Evolutionary conservation across 2,113 vertebrate genomes (phyloP), one percentile per base, ranked within the genome.

Genomic region (Oriolus oriolus): DNA sequence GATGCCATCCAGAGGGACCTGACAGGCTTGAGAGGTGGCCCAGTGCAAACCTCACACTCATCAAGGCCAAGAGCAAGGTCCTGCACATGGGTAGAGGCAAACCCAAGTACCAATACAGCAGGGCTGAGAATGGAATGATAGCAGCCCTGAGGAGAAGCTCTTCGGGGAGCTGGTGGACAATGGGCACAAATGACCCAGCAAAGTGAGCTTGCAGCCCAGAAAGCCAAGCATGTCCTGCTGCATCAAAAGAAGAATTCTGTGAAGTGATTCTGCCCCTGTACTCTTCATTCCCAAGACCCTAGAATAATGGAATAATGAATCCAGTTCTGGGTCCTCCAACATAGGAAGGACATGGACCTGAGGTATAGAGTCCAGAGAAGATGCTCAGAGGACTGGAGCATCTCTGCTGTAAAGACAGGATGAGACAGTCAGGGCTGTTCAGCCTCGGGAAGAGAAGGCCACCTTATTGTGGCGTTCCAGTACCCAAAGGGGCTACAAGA

Each of bases 311-410:
- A 76, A 35, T 35, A 69, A 13, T 61, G 47, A 35, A 35, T 56
- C 30, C 30, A 27, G 28, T 45, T 61, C 70, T 16, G 17, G 24
- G 11, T 4, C 60, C 8, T 47, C 26, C 24, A 60, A 2, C 1
- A 0, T 1, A 47, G 47, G 30, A 75, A 81, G 45, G 33, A 59
- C 19, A 9, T 10, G 37, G 23, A 45, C 7, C 12, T 21, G 17
- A 68, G 31, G n/a, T 4, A 30, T 16, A 0, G 0, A 13, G 8
- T 54, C 26, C 70, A 49, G 54, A 54, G 18, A n/a, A 68, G 17
- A 13, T 22, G 21, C 24, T 54, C 41, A 76, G 26, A 76, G 39
- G 47, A 47, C 39, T 27, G 70, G 39, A 83, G 11, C 7, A 35
- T 10, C 61, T 68, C 47, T 47, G 30, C 41, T 68, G 3, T 35